These are phyloP conservation scores for Pluvianellus socialis DNA, from an alignment of 2,113 vertebrate genomes.

Conservation along the genomic window DNA sequence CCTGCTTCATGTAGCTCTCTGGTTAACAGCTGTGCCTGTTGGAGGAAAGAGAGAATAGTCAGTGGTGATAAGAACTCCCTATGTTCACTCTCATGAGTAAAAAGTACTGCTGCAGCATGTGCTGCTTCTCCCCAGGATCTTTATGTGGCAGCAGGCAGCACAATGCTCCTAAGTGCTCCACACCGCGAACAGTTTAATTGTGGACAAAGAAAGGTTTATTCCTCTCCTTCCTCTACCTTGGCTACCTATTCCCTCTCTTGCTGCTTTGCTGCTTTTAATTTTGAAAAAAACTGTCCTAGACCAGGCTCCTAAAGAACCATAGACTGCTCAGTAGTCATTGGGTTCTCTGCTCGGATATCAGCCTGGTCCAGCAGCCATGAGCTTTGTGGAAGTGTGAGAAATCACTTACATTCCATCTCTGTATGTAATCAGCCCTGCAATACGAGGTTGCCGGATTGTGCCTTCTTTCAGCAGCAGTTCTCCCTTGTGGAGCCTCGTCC, in stretches of 20 bases:
- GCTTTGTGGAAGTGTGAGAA: neutral
- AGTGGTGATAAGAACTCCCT: neutral
- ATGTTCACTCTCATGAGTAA: neutral
- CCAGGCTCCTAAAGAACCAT: neutral
- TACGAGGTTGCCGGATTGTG: neutral
- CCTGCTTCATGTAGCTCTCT: neutral
- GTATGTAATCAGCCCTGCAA: neutral
- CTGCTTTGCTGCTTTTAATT: neutral
- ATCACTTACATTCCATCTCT: neutral
- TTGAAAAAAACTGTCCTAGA: neutral
- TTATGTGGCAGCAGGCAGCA: neutral
- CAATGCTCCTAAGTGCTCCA: neutral
- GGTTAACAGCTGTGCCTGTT: neutral
- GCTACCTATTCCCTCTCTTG: neutral
- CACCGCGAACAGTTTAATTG: neutral
- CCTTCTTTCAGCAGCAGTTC: neutral
- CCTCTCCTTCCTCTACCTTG: accelerated
- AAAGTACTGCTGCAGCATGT: neutral
- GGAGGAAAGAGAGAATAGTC: neutral
- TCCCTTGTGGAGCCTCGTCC: neutral
- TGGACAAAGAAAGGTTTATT: neutral
- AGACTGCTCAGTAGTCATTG: neutral
- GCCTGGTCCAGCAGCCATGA: neutral
- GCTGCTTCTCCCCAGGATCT: neutral
- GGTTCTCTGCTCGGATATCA: neutral